A percentile compares a stretch with the other conserved stretches of the same genome.
These are phyloP conservation scores for Steromphala cineraria DNA, from an alignment of 2,888 invertebrate genomes.

Conservation along the genomic window DNA sequence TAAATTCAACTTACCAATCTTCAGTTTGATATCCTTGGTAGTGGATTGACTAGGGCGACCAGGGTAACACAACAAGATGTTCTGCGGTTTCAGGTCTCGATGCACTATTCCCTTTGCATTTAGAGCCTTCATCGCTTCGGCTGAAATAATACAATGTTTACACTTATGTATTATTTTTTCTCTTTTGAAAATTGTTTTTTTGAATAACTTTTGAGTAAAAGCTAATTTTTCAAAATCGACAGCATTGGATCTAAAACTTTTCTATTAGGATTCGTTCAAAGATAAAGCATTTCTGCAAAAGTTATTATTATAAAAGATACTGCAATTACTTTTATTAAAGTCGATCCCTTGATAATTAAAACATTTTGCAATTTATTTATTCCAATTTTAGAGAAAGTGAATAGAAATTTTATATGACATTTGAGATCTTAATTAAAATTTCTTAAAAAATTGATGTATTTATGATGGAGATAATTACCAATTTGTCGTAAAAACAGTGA, in stretches of 20 bases:
- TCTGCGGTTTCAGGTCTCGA: constrained; percentile 99
- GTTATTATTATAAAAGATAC: too few relatives aligned
- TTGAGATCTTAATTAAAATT: not conserved
- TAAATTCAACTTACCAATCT: constrained; percentile 84
- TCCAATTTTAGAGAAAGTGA: too few relatives aligned
- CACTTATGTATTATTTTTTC: not conserved
- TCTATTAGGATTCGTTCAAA: too few relatives aligned
- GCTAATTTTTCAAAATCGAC: too few relatives aligned
- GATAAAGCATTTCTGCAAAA: too few relatives aligned
- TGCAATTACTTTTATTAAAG: too few relatives aligned
- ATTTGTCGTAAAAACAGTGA: constrained; percentile 95
- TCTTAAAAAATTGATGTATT: not conserved
- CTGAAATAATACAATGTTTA: constrained; percentile 78
- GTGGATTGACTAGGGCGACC: constrained; percentile 74
- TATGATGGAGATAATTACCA: constrained; percentile 64
- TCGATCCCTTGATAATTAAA: too few relatives aligned
- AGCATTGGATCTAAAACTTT: too few relatives aligned
- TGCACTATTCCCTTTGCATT: constrained; percentile 99
- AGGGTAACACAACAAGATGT: constrained; percentile 95
- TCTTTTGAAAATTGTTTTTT: constrained; percentile 62
- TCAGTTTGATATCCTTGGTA: constrained; percentile 87
- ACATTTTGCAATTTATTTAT: too few relatives aligned
- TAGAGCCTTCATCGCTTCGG: constrained; percentile 97
- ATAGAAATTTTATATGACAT: too few relatives aligned
- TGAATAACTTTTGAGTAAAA: too few relatives aligned